Evolutionary conservation across 2,113 vertebrate species (phyloP), one percentile per base, ranked within the genome.

Genomic region (Talpa occidentalis): DNA sequence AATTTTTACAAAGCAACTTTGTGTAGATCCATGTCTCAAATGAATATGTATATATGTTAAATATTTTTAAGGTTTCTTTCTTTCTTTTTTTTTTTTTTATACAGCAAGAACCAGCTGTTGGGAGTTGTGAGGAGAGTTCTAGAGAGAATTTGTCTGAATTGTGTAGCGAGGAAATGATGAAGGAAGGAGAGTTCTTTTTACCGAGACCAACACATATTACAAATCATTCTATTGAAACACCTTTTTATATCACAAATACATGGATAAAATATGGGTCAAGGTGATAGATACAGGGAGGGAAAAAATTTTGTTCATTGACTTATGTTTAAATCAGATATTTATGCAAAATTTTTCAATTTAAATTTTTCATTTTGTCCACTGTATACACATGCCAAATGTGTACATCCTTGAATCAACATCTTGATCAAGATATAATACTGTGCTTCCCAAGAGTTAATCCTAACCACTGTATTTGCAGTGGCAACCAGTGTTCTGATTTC

Each of bases 1-100:
- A n/a, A 35, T 72, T 94, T 94, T 79, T 80, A 67, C 26, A 73
- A 59, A 83, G 19, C 28, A 94, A 82, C 6, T 35, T 91, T 93
- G 72, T 42, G 37, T 66, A 92, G 56, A 90, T 35, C 74, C 16
- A 66, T 81, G 14, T 88, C 30, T 84, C 32, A 47, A 80, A 54
- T 94, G 67, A 83, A 35, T 74, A 60, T 91, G 78, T 37, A 76
- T 70, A 40, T 80, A 56, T 59, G 11, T 66, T 85, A 60, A 87
- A 88, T 56, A 83, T 54, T 49, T 88, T 78, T 82, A 35, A 47
- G 24, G 62, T 96, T 93, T 85, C 10, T 10, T 80, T 14, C 35
- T 69, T 17, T 10, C 76, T 15, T 40, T 74, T 28, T 47, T 69
- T 17, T 10, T 80, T 15, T 40, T 74, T 28, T 47, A 80, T 32